Evolutionary conservation across 1,140 invertebrate species (phyloP), one percentile per base, ranked within the genome.

Genomic region (Centruroides sculpturatus): DNA sequence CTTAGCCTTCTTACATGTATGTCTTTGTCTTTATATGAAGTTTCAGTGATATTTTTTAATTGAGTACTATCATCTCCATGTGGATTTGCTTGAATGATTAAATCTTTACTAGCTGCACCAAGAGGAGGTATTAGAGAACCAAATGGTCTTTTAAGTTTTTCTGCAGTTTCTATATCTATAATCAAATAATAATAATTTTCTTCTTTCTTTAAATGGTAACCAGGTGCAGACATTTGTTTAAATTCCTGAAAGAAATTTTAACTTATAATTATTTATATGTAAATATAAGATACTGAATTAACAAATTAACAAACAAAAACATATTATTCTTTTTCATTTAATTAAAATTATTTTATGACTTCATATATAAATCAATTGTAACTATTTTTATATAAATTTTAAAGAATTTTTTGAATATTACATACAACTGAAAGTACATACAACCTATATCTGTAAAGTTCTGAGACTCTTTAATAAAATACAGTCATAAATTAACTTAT

Each of bases 101-200:
- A 35, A 48, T 35, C 41, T 47, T 61, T 61, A 36, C 53, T 56
- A 13, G 55, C 47, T 41, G 59, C 13, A 3, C 51, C 57, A 11
- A 65, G 55, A 7, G 60, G 66, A 55, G 60, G 66, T 3, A 60
- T 59, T 55, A 63, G 52, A 23, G 60, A 65, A 3, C 57, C 60
- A 53, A 60, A 60, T 55, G 59, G 41, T 60, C 54, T n/a, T 57
- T 60, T 47, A 55, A 57, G 13, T 57, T 59, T 36, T 63, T 49
- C 36, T 54, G 46, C 12, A 59, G 47, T 35, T 55, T 66, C 64
- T 11, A 68, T 56, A 61, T 71, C 68, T 34, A 69, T 64, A 0
- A 79, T 73, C 48, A 86, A 72, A 71, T 83, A 86, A 72, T 84
- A 86, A 56, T 78, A 78, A 53, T 74, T 74, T 0, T 76, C 78